These are phyloP conservation scores for Chrysolina haemoptera DNA, from an alignment of 2,888 invertebrate genomes.

Conservation along the genomic window DNA sequence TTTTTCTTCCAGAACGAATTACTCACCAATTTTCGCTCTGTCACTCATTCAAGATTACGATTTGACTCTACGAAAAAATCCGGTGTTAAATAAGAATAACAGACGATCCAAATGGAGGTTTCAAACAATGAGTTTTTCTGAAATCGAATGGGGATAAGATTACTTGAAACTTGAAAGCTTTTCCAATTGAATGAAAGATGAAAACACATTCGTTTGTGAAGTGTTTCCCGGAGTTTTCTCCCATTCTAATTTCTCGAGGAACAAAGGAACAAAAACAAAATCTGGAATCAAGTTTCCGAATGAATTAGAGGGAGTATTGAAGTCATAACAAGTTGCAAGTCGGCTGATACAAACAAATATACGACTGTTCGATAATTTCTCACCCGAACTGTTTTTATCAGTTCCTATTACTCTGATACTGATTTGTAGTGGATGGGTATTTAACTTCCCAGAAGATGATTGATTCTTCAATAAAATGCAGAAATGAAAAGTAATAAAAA, in stretches of 20 bases:
- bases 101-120: constrained; percentile 22
- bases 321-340: neutral
- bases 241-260: neutral
- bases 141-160: constrained; percentile 19
- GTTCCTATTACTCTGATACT: too few species aligned
- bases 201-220: constrained; percentile 11
- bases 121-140: constrained; percentile 14
- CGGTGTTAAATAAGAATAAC: constrained; percentile 22
- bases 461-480: too few species aligned
- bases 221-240: constrained; percentile 16
- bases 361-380: neutral
- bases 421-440: too few species aligned
- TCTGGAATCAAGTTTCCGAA: neutral
- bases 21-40: constrained; percentile 11
- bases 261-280: neutral
- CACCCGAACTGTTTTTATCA: neutral
- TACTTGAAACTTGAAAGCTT: constrained; percentile 20
- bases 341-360: neutral
- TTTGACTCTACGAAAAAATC: constrained; percentile 4
- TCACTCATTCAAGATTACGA: constrained; percentile 18
- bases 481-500: too few species aligned
- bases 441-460: too few species aligned
- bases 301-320: neutral
- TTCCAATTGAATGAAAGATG: constrained; percentile 20
- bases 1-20: neutral